Conservation (phyloP, 2,888 invertebrate species). For the Spodoptera littoralis region DNA sequence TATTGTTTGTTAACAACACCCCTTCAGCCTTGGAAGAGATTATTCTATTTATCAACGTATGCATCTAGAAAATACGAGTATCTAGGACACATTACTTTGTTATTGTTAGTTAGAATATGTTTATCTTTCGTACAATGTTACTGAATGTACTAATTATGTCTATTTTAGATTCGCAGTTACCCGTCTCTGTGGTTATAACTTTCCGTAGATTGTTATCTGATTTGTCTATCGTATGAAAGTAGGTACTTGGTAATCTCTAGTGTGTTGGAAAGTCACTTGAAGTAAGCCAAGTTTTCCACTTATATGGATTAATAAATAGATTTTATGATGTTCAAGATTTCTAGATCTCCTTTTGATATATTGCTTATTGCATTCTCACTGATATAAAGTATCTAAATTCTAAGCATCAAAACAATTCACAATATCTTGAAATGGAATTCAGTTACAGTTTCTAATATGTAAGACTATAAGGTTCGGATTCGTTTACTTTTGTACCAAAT, state of each 20-base stretch:
- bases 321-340: background rate
- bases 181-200: background rate
- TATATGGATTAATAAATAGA: background rate
- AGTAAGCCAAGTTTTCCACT: constrained; percentile 18
- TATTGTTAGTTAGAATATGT: background rate
- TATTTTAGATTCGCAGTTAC: too few relatives aligned
- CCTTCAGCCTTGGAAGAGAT: constrained; percentile 57
- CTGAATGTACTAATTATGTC: too few relatives aligned
- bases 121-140: too few relatives aligned
- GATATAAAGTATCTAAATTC: too few relatives aligned
- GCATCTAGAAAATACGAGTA: constrained; percentile 25
- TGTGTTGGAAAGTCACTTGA: constrained; percentile 20
- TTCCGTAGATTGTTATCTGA: background rate
- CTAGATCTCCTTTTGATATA: too few relatives aligned
- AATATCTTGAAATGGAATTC: too few relatives aligned
- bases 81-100: constrained; percentile 24
- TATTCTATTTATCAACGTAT: constrained; percentile 45
- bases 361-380: too few relatives aligned
- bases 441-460: too few relatives aligned
- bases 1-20: constrained; percentile 24
- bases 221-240: constrained; percentile 1
- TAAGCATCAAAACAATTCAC: too few relatives aligned
- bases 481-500: too few relatives aligned
- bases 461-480: too few relatives aligned
- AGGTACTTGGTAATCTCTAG: constrained; percentile 6